Base-by-base conservation (phyloP, 2,113 vertebrate species). In the Pica pica region DNA sequence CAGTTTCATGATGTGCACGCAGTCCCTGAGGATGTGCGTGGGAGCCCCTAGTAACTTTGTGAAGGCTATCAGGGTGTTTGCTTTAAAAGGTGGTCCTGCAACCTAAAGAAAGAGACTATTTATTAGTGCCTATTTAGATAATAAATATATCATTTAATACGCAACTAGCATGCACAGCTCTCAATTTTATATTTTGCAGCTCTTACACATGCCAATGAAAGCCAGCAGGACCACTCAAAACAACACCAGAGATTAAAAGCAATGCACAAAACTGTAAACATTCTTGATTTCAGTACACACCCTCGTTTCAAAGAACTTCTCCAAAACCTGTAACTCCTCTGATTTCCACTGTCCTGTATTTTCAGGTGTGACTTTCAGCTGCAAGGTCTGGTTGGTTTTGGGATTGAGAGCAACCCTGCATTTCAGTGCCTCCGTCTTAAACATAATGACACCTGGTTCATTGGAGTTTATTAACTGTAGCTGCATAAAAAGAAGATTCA, bases 11-110 rank as follows among this genome's bases (percentile, higher is more conserved):
- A 99, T 99, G 96, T 99, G 99, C 60, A 99, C 99, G 55, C 99
- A 99, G 98, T 99, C 99, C 91, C 99, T 98, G 57, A 99, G 99
- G 97, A 99, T 99, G 95, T 99, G 99, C 3, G 99, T 99, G 44
- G 98, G 99, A 27, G 99, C 99, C 53, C 99, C 99, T 96, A 99
- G 96, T 68, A 99, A 98, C 96, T 99, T 99, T 73, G 99, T 99
- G 96, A 99, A 99, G 96, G 99, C 99, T 98, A 99, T 99, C 91
- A 99, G 98, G 57, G 99, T 99, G 98, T 99, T 99, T 87, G 99
- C 99, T 97, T 99, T 99, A 97, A 99, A 99, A 52, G 99, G 99
- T 90, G 99, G 99, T 91, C 99, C 99, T 83, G 99, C 99, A 97
- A 99, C 99, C 99, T 99, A 80, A 23, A 95, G 82, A 70, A 86